Evolutionary conservation across 2,888 invertebrate genomes (phyloP), one percentile per base, ranked within the genome.

Genomic region (Sepiola atlantica): DNA sequence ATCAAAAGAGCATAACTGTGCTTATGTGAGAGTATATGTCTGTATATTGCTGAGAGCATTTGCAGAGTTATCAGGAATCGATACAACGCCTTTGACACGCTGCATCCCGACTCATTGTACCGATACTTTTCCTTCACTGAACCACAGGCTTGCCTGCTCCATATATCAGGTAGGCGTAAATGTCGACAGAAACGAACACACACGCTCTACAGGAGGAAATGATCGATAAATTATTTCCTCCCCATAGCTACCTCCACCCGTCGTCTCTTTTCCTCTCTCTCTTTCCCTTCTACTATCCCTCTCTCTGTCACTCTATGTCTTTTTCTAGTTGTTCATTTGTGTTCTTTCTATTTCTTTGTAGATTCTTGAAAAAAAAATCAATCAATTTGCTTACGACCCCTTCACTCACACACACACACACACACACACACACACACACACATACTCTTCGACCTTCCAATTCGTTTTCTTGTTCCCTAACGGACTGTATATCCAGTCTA

Each of bases 101-200:
- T 32, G 77, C 77, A 77, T 77, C 45, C 77, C 1, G 61, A 21
- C 77, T 16, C 32, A 2, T 45, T 45, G 45, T 16, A n/a, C 6
- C 16, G 16, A 32, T 32, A n/a, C 77, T 77, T 77, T 77, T 77
- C 32, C 77, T 77, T 77, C 77, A 32, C 77, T 77, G 14, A n/a
- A 18, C 77, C n/a, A 32, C 14, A n/a, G 77, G n/a, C 32, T 57
- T 77, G 77, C n/a, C 77, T 32, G 77, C 8, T 45, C 45, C 8
- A 45, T n/a, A n/a, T n/a, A n/a, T 77, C 77, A 77, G 77, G 77
- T 77, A n/a, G 77, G 77, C 77, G n/a, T 77, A 77, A 45, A 77
- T 77, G n/a, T 16, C 18, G n/a, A 32, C n/a, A 14, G 16, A n/a
- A 77, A 14, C 20, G 16, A 45, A 8, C 45, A 45, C 45, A 45